Percentiles rank a stretch among this genome's conserved stretches.
These are phyloP conservation scores for Tapirus indicus DNA, from an alignment of 2,797 vertebrate species.

Conservation along the genomic window DNA sequence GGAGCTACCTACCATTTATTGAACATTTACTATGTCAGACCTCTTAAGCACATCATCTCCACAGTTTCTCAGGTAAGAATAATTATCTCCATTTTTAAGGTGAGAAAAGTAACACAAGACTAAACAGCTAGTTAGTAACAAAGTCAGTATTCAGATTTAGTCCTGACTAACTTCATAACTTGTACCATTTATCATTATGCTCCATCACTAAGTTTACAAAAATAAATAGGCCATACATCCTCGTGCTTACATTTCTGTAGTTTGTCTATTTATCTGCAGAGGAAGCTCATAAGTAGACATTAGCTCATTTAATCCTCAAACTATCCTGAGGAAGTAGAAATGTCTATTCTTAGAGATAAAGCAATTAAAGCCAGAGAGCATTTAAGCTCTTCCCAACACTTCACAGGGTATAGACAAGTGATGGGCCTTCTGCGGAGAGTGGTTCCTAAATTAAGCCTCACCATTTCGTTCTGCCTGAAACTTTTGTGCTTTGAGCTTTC, in stretches of 20 bases:
- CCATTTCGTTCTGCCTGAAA: background rate
- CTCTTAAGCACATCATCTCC: background rate
- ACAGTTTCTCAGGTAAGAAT: background rate
- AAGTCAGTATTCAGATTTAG: background rate
- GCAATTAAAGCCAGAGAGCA: conserved; percentile 47
- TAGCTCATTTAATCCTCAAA: conserved; percentile 42
- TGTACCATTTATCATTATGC: background rate
- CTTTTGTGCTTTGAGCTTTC: background rate
- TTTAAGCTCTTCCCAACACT: background rate
- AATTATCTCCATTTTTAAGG: background rate
- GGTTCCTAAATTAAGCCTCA: background rate
- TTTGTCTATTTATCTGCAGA: conserved; percentile 12
- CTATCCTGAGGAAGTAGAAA: conserved; percentile 13
- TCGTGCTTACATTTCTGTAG: background rate
- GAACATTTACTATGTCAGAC: background rate
- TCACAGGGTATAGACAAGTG: background rate
- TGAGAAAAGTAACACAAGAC: background rate
- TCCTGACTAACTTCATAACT: background rate
- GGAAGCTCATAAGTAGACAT: background rate
- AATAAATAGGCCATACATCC: background rate
- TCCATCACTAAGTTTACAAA: background rate
- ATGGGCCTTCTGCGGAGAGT: background rate
- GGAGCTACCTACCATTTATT: background rate
- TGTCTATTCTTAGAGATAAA: conserved; percentile 57
- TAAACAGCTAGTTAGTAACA: background rate